These are phyloP conservation scores for Oryzias sinensis DNA, from an alignment of 2,797 vertebrate species.

Conservation along the genomic window DNA sequence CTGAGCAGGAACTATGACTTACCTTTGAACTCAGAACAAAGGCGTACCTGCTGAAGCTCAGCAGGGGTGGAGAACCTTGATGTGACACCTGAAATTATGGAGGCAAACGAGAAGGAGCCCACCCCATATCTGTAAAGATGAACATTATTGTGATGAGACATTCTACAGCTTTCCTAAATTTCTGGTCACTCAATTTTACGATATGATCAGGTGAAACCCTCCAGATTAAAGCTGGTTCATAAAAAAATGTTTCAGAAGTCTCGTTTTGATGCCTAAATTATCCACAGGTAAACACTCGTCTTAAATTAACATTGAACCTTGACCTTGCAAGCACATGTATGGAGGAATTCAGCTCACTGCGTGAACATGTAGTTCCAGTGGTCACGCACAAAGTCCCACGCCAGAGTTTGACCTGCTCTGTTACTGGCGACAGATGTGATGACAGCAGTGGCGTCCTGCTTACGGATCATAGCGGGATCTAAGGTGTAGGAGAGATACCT, in stretches of 20 bases:
- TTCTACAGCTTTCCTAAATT: too few relatives aligned
- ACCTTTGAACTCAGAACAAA: too few relatives aligned
- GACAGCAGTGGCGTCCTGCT: constrained; percentile 84
- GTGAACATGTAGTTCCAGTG: constrained; percentile 82
- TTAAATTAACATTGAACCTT: too few relatives aligned
- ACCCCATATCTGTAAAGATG: constrained; percentile 78
- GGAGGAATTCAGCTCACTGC: constrained; percentile 71
- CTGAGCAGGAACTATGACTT: background rate
- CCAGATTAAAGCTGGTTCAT: too few relatives aligned
- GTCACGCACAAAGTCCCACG: constrained; percentile 84
- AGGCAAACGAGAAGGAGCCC: constrained; percentile 88
- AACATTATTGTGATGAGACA: too few relatives aligned
- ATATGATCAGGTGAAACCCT: too few relatives aligned
- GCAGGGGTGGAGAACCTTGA: constrained; percentile 77
- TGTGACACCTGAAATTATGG: constrained; percentile 80
- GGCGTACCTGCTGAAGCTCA: constrained; percentile 84
- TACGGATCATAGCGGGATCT: constrained; percentile 81
- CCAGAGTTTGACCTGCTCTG: constrained; percentile 78
- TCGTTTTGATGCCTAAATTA: too few relatives aligned
- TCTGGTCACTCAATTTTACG: too few relatives aligned
- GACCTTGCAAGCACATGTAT: too few relatives aligned
- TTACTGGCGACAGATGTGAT: constrained; percentile 83
- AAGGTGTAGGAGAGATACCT: constrained; percentile 83
- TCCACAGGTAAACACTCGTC: too few relatives aligned
- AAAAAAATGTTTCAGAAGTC: too few relatives aligned